Evolutionary conservation across 2,113 vertebrate species (phyloP).

Genomic region (Hypomesus transpacificus): DNA sequence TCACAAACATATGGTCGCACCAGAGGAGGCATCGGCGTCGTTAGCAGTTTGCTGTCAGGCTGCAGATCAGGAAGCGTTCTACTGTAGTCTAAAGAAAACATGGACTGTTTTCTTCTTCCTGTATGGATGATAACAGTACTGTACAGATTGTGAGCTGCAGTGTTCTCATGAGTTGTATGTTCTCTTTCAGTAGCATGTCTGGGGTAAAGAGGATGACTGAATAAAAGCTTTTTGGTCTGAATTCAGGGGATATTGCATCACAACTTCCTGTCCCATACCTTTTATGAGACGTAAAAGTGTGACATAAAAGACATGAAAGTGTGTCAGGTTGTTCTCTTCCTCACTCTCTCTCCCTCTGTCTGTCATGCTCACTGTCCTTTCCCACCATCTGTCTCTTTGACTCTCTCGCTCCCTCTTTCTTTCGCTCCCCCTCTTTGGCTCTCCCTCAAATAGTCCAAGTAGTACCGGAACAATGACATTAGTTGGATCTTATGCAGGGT

Average conservation of each 20-base stretch:
- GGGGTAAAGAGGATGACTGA: too few species aligned
- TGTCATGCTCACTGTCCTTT: not conserved
- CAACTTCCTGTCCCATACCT: not conserved
- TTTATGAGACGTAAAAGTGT: not conserved
- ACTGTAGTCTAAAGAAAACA: not conserved
- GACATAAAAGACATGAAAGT: too few species aligned
- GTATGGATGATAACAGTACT: too few species aligned
- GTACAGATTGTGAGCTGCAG: too few species aligned
- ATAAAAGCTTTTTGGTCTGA: too few species aligned
- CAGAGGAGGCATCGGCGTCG: not conserved
- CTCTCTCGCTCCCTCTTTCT: not conserved
- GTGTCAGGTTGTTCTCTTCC: not conserved
- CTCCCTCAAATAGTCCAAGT: too few species aligned
- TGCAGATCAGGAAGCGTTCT: not conserved
- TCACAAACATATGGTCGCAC: constrained; percentile 6
- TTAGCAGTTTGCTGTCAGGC: not conserved
- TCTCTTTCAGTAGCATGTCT: too few species aligned
- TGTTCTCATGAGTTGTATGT: too few species aligned
- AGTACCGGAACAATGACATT: too few species aligned
- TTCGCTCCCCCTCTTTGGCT: not conserved
- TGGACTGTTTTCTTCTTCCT: not conserved
- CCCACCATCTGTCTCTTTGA: not conserved
- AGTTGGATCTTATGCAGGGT: too few species aligned
- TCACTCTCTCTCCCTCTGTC: not conserved
- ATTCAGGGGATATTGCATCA: too few species aligned